phyloP scores from a whole-genome alignment of 1,140 invertebrate genomes.

The Nautilus pompilius region DNA sequence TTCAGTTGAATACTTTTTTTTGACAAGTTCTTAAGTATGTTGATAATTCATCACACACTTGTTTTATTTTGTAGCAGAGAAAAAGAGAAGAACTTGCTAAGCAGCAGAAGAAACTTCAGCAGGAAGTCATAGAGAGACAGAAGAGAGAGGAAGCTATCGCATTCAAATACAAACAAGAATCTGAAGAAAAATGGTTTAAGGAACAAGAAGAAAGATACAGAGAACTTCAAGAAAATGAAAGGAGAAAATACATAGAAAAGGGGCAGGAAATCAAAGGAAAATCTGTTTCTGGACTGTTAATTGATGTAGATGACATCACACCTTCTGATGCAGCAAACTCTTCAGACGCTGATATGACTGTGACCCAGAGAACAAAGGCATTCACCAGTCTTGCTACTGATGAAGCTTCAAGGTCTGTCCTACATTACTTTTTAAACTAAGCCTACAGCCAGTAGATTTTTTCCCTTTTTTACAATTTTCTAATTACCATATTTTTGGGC shows the following conservation, averaged over 20 bases:
- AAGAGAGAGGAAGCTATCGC: constrained; percentile 9
- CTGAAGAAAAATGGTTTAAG: constrained; percentile 29
- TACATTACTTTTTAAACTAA: too few relatives aligned
- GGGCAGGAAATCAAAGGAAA: constrained; percentile 12
- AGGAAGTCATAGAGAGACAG: constrained; percentile 16
- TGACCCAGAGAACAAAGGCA: too few relatives aligned
- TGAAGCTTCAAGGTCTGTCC: too few relatives aligned
- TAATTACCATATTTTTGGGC: too few relatives aligned
- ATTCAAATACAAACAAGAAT: constrained; percentile 7
- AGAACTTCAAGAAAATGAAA: constrained; percentile 32
- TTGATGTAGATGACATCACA: too few relatives aligned
- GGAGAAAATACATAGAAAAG: constrained; percentile 20
- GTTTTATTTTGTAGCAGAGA: neutral
- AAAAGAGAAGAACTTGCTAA: constrained; percentile 4
- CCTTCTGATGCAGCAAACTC: too few relatives aligned
- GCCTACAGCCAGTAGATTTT: too few relatives aligned
- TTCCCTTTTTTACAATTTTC: too few relatives aligned
- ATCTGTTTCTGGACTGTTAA: neutral
- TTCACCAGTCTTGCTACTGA: too few relatives aligned
- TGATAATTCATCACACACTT: neutral
- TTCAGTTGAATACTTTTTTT: neutral
- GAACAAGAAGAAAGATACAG: constrained; percentile 33
- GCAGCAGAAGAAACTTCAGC: constrained; percentile 8
- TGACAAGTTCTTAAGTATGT: neutral
- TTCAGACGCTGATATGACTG: too few relatives aligned